Conservation (phyloP, 2,888 invertebrate genomes). For the Acronicta aceris region DNA sequence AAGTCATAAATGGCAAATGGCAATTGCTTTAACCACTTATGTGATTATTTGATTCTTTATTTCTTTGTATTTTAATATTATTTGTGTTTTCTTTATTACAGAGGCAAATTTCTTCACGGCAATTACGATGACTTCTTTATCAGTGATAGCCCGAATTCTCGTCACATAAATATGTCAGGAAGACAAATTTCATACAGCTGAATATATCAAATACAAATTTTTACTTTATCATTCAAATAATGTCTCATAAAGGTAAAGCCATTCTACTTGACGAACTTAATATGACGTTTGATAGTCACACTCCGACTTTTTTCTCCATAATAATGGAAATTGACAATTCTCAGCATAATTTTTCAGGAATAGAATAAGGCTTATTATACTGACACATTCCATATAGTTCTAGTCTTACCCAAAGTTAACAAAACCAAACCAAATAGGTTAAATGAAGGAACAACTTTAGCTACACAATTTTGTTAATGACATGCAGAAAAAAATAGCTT, state of each 20-base stretch:
- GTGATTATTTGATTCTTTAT: too few relatives aligned
- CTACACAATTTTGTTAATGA: constrained; percentile 53
- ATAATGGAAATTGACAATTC: constrained; percentile 20
- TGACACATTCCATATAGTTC: constrained; percentile 50
- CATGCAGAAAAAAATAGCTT: constrained; percentile 66
- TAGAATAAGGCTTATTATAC: constrained; percentile 48
- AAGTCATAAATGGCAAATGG: too few relatives aligned
- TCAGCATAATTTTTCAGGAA: constrained; percentile 27
- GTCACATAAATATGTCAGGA: constrained; percentile 59
- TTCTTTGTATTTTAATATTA: too few relatives aligned
- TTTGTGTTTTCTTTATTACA: constrained; percentile 70
- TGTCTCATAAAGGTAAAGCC: constrained; percentile 20
- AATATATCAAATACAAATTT: constrained; percentile 34
- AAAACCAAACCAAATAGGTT: constrained; percentile 44
- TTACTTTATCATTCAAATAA: constrained; percentile 27
- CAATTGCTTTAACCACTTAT: too few relatives aligned
- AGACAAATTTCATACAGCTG: constrained; percentile 17
- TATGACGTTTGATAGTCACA: constrained; percentile 46
- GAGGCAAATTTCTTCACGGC: constrained; percentile 70
- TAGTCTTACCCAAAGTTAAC: constrained; percentile 53
- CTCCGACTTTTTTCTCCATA: constrained; percentile 26
- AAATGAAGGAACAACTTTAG: constrained; percentile 42
- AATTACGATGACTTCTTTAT: constrained; percentile 67
- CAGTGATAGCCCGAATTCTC: constrained; percentile 71
- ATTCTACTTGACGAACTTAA: constrained; percentile 35